These are phyloP conservation scores for Lepidonotus clava DNA, from an alignment of 2,888 invertebrate genomes.

Conservation along the genomic window DNA sequence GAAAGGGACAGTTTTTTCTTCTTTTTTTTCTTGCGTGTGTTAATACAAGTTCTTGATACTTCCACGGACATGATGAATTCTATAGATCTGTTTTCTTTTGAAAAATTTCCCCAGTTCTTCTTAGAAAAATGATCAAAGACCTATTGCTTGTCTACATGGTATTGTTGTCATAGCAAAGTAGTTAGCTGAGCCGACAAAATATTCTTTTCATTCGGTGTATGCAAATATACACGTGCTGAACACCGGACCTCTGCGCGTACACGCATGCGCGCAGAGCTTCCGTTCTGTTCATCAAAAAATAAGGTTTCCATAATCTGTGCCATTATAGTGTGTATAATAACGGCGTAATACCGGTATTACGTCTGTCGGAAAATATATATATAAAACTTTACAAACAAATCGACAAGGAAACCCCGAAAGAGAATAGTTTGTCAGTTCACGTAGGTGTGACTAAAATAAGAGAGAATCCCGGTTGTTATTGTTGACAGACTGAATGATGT, in stretches of 20 bases:
- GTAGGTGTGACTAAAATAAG: slow-evolving; percentile 17
- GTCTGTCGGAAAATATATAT: slow-evolving; percentile 52
- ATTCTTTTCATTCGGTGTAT: slow-evolving; percentile 55
- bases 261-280: slow-evolving; percentile 48
- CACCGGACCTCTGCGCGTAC: slow-evolving; percentile 34
- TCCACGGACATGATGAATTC: slow-evolving; percentile 13
- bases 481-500: slow-evolving; percentile 41
- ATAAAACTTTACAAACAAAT: slow-evolving; percentile 54
- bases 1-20: background rate
- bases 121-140: slow-evolving; percentile 40
- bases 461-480: slow-evolving; percentile 11
- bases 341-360: slow-evolving; percentile 61
- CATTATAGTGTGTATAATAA: slow-evolving; percentile 36
- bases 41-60: background rate
- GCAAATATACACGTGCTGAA: slow-evolving; percentile 37
- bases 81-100: too few relatives aligned
- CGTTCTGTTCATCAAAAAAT: slow-evolving; percentile 16
- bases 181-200: slow-evolving; percentile 51
- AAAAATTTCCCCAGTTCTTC: background rate
- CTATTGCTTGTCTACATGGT: slow-evolving; percentile 36
- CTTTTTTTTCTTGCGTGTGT: background rate
- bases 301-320: slow-evolving; percentile 46
- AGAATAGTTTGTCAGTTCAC: slow-evolving; percentile 57
- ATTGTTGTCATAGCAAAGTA: slow-evolving; percentile 19
- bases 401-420: slow-evolving; percentile 55